Percentiles rank a stretch among this genome's conserved stretches.
These are phyloP conservation scores for Atrina japonica DNA, from an alignment of 2,888 invertebrate genomes.

Conservation along the genomic window DNA sequence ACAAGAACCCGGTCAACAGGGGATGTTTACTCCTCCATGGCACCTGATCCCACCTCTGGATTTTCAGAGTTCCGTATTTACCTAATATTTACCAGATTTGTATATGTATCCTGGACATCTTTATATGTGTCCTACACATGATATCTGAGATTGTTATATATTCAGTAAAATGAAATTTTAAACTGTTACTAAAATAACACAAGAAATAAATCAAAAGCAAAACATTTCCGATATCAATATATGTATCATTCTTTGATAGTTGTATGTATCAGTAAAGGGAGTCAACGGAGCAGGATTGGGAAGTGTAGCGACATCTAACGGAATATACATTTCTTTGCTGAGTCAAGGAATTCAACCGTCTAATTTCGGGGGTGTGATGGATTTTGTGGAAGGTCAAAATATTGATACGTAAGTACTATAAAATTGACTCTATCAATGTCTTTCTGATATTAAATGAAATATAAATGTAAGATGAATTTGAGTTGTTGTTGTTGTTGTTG, in stretches of 20 bases:
- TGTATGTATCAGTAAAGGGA: constrained; percentile 69
- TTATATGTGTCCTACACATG: too few relatives aligned
- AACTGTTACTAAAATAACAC: too few relatives aligned
- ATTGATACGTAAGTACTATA: constrained; percentile 60
- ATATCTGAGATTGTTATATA: not conserved
- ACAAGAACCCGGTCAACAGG: too few relatives aligned
- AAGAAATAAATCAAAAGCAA: too few relatives aligned
- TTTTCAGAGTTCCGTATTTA: too few relatives aligned
- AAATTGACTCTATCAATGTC: not conserved
- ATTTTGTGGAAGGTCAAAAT: constrained; percentile 49
- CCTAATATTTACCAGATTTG: too few relatives aligned
- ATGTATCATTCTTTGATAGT: constrained; percentile 40
- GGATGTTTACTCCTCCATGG: too few relatives aligned
- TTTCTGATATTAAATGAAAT: too few relatives aligned
- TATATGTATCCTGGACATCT: too few relatives aligned
- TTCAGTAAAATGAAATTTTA: not conserved
- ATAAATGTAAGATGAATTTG: not conserved
- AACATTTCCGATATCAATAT: not conserved
- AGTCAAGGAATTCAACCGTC: constrained; percentile 63
- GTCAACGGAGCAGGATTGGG: constrained; percentile 66
- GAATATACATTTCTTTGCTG: constrained; percentile 67
- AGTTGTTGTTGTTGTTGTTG: too few relatives aligned
- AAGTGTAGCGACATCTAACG: constrained; percentile 62
- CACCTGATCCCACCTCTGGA: too few relatives aligned
- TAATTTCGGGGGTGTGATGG: constrained; percentile 54